Base-by-base conservation (phyloP, 2,888 invertebrate species). In the Drosophila nigricruria region DNA sequence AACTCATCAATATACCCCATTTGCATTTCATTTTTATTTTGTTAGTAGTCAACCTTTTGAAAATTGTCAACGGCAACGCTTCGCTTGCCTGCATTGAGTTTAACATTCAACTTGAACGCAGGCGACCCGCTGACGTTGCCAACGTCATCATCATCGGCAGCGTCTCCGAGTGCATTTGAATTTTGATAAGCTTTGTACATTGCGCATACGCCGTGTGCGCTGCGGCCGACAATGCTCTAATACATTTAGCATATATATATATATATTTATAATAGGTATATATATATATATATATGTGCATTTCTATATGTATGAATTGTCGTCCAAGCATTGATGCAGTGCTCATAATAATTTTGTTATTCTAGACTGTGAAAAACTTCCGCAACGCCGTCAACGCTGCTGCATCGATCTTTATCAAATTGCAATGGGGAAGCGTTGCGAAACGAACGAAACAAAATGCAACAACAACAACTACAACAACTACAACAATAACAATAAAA, bases 21-120 rank as follows among this genome's bases (percentile, higher is more conserved):
- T n/a, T 16, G 16, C 14, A 18, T 3, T 30, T 47, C 0, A 2
- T 12, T 49, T 10, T 16, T n/a, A n/a, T 12, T 18, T 3, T n/a
- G 18, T 10, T 10, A 14, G 4, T 9, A 14, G 50, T 34, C 8
- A 42, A 20, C 25, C 42, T 36, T 52, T 65, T 54, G 47, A 67
- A 40, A 58, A 75, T 53, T 69, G 59, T 78, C 79, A 72, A 65
- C 20, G 18, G 38, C 61, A 73, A 30, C 65, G 69, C 42, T 34
- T 67, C 47, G 61, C 20, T 52, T 52, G 49, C 30, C 18, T 6
- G 30, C 49, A 20, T 61, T 40, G 66, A 59, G 62, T 77, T 79
- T 82, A 88, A 76, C 90, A 90, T 90, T 90, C 90, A 90, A 90
- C 90, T 90, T 90, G 90, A 90, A 90, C 90, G 86, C 88, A 58